Evolutionary conservation across 2,888 invertebrate species (phyloP).

Genomic region (Sesia bembeciformis): DNA sequence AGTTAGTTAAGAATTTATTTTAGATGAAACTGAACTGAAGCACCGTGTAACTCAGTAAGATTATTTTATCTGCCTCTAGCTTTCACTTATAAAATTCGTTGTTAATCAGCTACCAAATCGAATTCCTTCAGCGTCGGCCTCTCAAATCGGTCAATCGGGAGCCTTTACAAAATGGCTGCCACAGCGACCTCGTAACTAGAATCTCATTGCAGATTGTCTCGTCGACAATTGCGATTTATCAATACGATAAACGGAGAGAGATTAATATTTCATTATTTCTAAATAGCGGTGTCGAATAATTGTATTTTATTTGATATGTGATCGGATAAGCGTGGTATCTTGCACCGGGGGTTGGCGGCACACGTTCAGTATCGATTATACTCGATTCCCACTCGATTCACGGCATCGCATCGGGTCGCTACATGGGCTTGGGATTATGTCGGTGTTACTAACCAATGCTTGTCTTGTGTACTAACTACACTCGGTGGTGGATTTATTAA

Average conservation of each 20-base stretch:
- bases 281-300: slow-evolving; percentile 36
- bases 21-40: background rate
- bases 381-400: slow-evolving; percentile 19
- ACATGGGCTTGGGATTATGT: slow-evolving; percentile 27
- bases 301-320: slow-evolving; percentile 37
- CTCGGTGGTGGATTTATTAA: slow-evolving; percentile 37
- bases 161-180: slow-evolving; percentile 38
- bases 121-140: slow-evolving; percentile 32
- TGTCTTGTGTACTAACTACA: slow-evolving; percentile 19
- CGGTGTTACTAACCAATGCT: slow-evolving; percentile 27
- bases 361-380: slow-evolving; percentile 22
- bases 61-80: slow-evolving; percentile 13
- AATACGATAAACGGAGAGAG: slow-evolving; percentile 48
- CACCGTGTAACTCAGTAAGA: background rate
- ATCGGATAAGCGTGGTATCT: slow-evolving; percentile 61
- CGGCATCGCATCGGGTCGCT: slow-evolving; percentile 20
- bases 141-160: slow-evolving; percentile 37
- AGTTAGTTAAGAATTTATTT: background rate
- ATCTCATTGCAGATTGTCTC: slow-evolving; percentile 50
- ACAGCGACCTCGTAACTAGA: slow-evolving; percentile 46
- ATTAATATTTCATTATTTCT: slow-evolving; percentile 51
- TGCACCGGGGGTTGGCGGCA: slow-evolving; percentile 58
- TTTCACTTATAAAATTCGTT: slow-evolving; percentile 36
- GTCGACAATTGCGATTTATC: slow-evolving; percentile 57
- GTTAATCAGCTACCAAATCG: slow-evolving; percentile 49